Base-by-base conservation (phyloP, 2,888 invertebrate species). In the Lasioglossum figueresi region DNA sequence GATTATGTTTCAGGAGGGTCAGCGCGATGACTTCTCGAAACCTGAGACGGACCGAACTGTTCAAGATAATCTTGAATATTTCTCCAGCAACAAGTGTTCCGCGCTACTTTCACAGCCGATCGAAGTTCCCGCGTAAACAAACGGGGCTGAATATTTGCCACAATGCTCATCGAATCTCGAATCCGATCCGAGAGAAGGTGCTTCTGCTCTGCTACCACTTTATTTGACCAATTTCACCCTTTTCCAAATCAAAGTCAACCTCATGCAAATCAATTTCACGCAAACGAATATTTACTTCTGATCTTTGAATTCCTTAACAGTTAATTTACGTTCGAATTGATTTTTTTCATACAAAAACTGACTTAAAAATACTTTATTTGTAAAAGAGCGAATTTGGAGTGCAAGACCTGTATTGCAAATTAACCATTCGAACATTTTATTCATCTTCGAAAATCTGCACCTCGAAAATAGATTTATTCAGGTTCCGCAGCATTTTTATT, bases 61-160 rank as follows among this genome's bases (percentile, higher is more conserved):
- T 40, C 40, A 27, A 48, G 81, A 77, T 72, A 76, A 27, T 82
- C 63, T 82, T 71, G 31, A 14, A 56, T n/a, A 52, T 27, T 16
- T 34, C 19, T 12, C 14, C 45, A 72, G 84, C 85, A 85, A 85
- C 85, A 85, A 85, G 85, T 85, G 84, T 85, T 48, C 40, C 40
- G 40, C 37, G 56, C 31, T 27, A 76, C 45, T 56, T 43, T 45
- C 5, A 3, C 37, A 34, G n/a, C 71, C 75, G 70, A 83, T 80
- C 76, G 68, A 87, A 83, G 45, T 75, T 56, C 56, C 71, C 79
- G 87, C 83, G 85, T 81, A 68, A 78, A 79, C 56, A 71, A 63
- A n/a, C n/a, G 19, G 6, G 23, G 16, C 31, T 45, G 66, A 52
- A 76, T 77, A 86, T 79, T 84, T 82, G 76, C 71, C 70, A 27